Evolutionary conservation across 1,140 invertebrate genomes (phyloP).

Genomic region (Halotydeus destructor): DNA sequence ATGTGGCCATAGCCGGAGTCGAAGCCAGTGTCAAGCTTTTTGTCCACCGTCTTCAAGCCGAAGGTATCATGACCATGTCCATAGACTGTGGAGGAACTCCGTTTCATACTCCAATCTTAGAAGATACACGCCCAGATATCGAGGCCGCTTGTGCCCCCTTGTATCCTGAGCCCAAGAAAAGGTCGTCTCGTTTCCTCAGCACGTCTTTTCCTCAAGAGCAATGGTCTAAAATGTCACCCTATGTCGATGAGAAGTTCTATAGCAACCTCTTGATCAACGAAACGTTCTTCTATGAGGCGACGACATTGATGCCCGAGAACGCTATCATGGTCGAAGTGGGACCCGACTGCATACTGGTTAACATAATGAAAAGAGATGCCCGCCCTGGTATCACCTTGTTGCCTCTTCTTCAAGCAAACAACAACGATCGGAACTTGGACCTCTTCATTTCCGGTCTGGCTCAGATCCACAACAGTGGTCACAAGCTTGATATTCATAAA

Average conservation of each 20-base stretch:
- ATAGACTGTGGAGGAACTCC: constrained; percentile 71
- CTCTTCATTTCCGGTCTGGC: too few species aligned
- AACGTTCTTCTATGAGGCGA: constrained; percentile 65
- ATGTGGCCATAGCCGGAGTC: constrained; percentile 76
- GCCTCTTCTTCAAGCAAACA: too few species aligned
- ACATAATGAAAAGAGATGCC: constrained; percentile 39
- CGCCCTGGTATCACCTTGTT: too few species aligned
- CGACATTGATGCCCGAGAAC: constrained; percentile 46
- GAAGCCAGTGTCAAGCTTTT: constrained; percentile 42
- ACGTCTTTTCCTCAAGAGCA: constrained; percentile 68
- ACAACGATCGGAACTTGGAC: too few species aligned
- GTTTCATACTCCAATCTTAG: constrained; percentile 85
- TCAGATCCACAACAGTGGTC: too few species aligned
- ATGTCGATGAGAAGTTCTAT: constrained; percentile 33
- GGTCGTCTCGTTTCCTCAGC: constrained; percentile 64
- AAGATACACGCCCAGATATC: constrained; percentile 54
- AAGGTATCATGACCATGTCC: constrained; percentile 64
- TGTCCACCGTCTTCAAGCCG: constrained; percentile 41
- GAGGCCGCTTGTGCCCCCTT: constrained; percentile 49
- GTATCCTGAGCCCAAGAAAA: constrained; percentile 49
- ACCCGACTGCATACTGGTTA: constrained; percentile 51
- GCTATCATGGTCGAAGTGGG: constrained; percentile 59
- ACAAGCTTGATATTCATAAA: too few species aligned
- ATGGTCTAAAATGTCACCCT: constrained; percentile 45
- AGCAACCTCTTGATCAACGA: constrained; percentile 36